These are phyloP conservation scores for Rhea pennata DNA, from an alignment of 2,113 vertebrate species.

Conservation along the genomic window DNA sequence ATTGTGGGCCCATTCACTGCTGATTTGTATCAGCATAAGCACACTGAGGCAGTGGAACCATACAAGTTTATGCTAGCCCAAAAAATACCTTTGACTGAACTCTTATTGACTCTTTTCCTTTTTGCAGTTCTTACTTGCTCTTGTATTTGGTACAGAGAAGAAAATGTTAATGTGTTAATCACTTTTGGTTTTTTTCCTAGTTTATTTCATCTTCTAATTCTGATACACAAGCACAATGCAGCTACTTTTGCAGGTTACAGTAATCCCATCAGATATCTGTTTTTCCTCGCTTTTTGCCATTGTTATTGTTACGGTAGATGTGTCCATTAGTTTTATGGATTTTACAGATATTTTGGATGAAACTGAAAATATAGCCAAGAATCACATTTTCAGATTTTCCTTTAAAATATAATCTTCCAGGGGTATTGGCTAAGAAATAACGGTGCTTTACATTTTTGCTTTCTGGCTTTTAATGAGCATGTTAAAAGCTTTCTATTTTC, in stretches of 20 bases:
- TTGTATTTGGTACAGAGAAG: not conserved
- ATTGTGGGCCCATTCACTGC: not conserved
- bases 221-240: not conserved
- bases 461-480: not conserved
- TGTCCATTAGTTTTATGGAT: not conserved
- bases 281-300: not conserved
- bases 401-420: not conserved
- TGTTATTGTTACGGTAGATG: not conserved
- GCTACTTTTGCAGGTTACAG: not conserved
- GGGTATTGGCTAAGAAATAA: not conserved
- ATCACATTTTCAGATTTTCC: not conserved
- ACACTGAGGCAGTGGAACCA: not conserved
- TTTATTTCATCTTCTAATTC: not conserved
- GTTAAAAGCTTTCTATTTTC: not conserved
- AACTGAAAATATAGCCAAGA: not conserved
- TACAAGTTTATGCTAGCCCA: not conserved
- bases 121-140: not conserved
- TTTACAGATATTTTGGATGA: not conserved
- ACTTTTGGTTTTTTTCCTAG: not conserved
- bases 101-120: not conserved
- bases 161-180: not conserved
- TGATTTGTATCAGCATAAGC: not conserved
- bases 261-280: not conserved
- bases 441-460: not conserved
- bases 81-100: not conserved